Evolutionary conservation across 2,797 vertebrate species (phyloP), one percentile per base, ranked within the genome.

Genomic region (Pseudomugil gertrudae): DNA sequence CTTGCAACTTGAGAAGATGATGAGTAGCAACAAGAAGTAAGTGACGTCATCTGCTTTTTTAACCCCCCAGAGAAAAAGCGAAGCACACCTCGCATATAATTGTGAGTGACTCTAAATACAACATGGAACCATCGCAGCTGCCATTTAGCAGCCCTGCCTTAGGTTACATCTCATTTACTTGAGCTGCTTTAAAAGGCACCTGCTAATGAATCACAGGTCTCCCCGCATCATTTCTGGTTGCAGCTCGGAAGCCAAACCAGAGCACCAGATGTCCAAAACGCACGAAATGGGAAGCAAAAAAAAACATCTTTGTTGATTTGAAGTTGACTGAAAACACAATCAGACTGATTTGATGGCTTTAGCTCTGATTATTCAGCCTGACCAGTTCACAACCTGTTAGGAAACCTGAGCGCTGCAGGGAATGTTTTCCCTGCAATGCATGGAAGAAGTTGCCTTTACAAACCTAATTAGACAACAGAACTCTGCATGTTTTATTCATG

Each of bases 11-110:
- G 74, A 47, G 57, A 80, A 83, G 58, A 94, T 93, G 92, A 92
- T 93, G 92, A 92, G 92, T 66, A 43, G 78, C 64, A 79, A 32
- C 69, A 92, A 88, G 86, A 93, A 93, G 93, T 94, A 85, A 92
- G 93, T 91, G 66, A 64, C 57, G 11, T 24, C 53, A 2, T 0
- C 45, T 1, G 21, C 52, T 52, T 26, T 56, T 30, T 13, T 2
- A 43, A 43, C 5, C 19, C 15, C 9, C 21, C 43, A 45, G 19
- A 45, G 43, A 19, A 9, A 21, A 45, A 45, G 36, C 36, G 19
- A 43, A 43, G 38, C 8, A 47, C 11, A 32, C 21, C 32, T 71
- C 9, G 35, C 21, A 0, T 33, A n/a, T 0, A 27, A 2, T 3
- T 13, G 21, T 11, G 27, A 36, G 11, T 2, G 65, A 57, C 43